Percentiles rank a stretch among this genome's conserved stretches.
These are phyloP conservation scores for Aldabrachelys gigantea DNA, from an alignment of 2,113 vertebrate species.

Conservation along the genomic window DNA sequence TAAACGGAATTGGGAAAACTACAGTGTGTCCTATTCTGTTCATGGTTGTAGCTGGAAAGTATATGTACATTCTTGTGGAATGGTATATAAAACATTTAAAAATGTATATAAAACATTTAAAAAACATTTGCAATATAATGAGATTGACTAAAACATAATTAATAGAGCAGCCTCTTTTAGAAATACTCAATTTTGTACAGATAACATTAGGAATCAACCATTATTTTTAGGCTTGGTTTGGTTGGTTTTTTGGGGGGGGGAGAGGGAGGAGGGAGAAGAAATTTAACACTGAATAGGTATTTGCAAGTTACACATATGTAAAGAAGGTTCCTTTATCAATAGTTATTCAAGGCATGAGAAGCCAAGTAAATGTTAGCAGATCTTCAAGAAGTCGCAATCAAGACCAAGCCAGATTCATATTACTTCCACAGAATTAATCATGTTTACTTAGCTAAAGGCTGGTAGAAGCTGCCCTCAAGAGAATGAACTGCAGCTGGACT, in stretches of 20 bases:
- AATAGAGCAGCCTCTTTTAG: accelerated
- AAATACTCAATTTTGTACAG: accelerated
- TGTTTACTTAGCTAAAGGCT: accelerated
- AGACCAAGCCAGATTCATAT: neutral
- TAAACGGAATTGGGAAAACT: neutral
- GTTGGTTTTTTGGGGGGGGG: too few relatives aligned
- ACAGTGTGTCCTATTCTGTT: neutral
- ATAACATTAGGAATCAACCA: neutral
- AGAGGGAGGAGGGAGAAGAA: neutral
- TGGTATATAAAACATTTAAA: neutral
- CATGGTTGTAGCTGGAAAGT: neutral
- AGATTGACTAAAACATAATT: neutral
- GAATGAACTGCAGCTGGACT: neutral
- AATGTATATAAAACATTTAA: neutral
- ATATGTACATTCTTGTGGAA: neutral
- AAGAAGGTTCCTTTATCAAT: neutral
- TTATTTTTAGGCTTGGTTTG: neutral
- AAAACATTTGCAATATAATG: neutral
- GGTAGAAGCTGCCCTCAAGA: accelerated
- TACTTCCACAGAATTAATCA: neutral
- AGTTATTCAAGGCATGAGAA: accelerated
- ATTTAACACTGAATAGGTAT: neutral
- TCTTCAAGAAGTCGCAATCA: neutral
- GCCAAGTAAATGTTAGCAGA: neutral
- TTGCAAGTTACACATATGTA: neutral